A percentile compares a stretch with the other conserved stretches of the same genome.
Conservation (phyloP, 2,888 invertebrate species). For the Coelopa pilipes region DNA sequence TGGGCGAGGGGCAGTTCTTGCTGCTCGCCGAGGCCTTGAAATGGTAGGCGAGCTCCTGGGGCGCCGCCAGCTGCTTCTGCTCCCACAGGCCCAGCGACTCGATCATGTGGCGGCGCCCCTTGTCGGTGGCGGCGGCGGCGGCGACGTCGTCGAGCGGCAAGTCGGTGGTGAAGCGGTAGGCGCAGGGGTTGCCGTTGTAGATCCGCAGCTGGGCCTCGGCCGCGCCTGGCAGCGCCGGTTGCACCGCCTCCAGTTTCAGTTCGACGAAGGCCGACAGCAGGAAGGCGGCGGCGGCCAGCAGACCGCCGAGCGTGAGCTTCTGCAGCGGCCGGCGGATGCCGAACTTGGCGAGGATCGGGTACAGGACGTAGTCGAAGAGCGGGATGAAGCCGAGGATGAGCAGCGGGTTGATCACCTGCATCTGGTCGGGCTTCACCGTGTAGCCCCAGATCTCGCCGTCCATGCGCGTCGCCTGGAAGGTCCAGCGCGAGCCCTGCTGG, state of each 20-base stretch:
- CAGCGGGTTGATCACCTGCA: constrained; percentile 93
- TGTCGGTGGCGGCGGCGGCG: background rate
- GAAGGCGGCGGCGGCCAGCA: constrained; percentile 86
- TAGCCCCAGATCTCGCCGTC: constrained; percentile 72
- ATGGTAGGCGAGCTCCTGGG: constrained; percentile 56
- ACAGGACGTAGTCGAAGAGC: constrained; percentile 75
- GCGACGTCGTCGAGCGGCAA: too few species aligned
- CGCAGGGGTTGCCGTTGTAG: constrained; percentile 76
- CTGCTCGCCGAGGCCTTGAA: constrained; percentile 59
- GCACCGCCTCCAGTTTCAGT: constrained; percentile 75
- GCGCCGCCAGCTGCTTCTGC: constrained; percentile 63
- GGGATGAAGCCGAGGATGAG: constrained; percentile 88
- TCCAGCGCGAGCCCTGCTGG: constrained; percentile 94
- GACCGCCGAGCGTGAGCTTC: constrained; percentile 77
- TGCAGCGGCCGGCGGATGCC: constrained; percentile 63
- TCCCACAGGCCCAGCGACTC: constrained; percentile 67
- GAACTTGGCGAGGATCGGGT: constrained; percentile 57
- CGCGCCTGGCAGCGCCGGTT: constrained; percentile 70
- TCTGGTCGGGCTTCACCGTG: constrained; percentile 91
- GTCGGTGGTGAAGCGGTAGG: constrained; percentile 65
- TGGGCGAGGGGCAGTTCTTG: constrained; percentile 33
- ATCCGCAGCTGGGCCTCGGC: constrained; percentile 76
- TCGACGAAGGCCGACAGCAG: constrained; percentile 85
- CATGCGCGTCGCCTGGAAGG: constrained; percentile 93
- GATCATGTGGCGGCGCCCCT: constrained; percentile 37